Evolutionary conservation across 1,140 invertebrate genomes (phyloP), one percentile per base, ranked within the genome.

Genomic region (Drosophila bocqueti): DNA sequence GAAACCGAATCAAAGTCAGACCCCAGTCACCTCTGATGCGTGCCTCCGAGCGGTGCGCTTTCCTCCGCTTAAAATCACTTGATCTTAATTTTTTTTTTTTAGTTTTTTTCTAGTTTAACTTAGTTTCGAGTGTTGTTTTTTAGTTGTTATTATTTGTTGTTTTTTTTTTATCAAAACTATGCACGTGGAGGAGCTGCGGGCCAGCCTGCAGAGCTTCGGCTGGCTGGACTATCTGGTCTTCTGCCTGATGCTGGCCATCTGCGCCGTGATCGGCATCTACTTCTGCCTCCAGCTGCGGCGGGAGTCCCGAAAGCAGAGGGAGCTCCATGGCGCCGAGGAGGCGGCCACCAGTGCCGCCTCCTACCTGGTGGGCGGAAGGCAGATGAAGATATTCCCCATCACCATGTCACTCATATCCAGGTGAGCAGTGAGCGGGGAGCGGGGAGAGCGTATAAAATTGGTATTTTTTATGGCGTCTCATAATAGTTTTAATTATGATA

Each of bases 311-410:
- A 95, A 96, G 55, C 95, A 95, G 47, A 95, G 96, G 46, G 4
- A 49, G 16, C 24, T 43, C 1, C 15, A 49, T 10, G 72, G 63
- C 9, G 31, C 45, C 26, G 31, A 95, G 55, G 69, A 90, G 62
- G 81, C 82, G 91, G 94, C 11, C 2, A 77, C 9, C 13, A 92
- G 91, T 42, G 92, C 91, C 11, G 91, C 92, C 50, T 96, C 98
- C 73, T 98, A 98, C 91, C 93, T 98, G 21, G 95, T 98, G 74
- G 97, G 97, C 1, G 97, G 97, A 9, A 94, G 96, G 69, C 96
- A 96, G 71, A 97, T 98, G 97, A 95, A 95, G 52, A 94, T 96
- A 9, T 94, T 97, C 75, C 97, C 97, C 0, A 95, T 98, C 15
- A 95, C 96, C 72, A 95, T 97, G 93, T 97, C 97, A 11, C 93